These are phyloP conservation scores for Perodicticus potto DNA, from an alignment of 2,797 vertebrate species.

Conservation along the genomic window DNA sequence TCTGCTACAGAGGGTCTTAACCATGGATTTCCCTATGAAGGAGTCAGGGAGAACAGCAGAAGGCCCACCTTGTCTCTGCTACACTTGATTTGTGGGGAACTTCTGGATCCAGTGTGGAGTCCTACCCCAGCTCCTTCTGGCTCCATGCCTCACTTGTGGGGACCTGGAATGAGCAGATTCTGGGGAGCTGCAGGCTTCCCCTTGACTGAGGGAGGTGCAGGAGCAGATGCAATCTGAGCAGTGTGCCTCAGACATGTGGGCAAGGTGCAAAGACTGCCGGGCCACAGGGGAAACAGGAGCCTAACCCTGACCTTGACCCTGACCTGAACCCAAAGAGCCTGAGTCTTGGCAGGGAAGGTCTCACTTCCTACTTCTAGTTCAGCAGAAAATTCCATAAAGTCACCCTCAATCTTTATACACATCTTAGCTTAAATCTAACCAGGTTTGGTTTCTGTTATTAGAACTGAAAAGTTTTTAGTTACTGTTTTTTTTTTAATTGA, in stretches of 20 bases:
- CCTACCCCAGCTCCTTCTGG: rapidly evolving
- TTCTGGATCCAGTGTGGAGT: rapidly evolving
- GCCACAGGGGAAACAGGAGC: rapidly evolving
- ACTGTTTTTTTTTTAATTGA: neutral
- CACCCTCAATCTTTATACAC: rapidly evolving
- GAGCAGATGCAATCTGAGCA: rapidly evolving
- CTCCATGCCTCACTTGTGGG: neutral
- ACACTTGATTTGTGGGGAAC: neutral
- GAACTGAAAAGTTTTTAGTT: neutral
- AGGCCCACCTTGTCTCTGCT: neutral
- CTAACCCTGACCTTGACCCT: too few relatives aligned
- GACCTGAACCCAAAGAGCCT: neutral
- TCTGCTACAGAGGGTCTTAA: neutral
- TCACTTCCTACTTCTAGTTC: too few relatives aligned
- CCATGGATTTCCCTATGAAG: rapidly evolving
- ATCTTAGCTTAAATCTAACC: neutral
- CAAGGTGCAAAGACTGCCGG: rapidly evolving
- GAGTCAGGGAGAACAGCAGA: rapidly evolving
- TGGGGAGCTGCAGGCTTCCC: rapidly evolving
- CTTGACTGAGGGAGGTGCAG: rapidly evolving
- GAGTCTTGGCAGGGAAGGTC: rapidly evolving
- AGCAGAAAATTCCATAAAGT: rapidly evolving
- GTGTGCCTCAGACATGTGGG: rapidly evolving
- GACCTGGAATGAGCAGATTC: neutral
- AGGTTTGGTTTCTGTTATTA: neutral